Conservation (phyloP, 1,140 invertebrate genomes). For the Triops longicaudatus region DNA sequence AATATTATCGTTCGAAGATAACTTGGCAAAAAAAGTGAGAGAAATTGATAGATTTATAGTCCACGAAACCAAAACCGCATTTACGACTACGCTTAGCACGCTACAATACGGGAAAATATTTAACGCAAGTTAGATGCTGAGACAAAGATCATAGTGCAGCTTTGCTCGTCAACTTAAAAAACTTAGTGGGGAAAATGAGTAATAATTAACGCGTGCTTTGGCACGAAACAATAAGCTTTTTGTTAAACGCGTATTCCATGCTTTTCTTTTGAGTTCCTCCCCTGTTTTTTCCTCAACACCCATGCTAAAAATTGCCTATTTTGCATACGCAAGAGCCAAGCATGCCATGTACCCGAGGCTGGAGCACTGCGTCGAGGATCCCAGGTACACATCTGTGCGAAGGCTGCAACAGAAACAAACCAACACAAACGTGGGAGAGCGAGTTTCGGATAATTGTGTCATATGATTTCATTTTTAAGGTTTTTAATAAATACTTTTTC, state of each 20-base stretch:
- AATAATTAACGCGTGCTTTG: slow-evolving; percentile 11
- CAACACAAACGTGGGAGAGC: slow-evolving; percentile 14
- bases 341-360: slow-evolving; percentile 13
- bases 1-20: slow-evolving; percentile 3
- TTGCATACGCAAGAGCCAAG: slow-evolving; percentile 11
- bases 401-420: slow-evolving; percentile 33
- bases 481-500: background rate
- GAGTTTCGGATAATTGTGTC: background rate
- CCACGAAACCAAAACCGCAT: background rate
- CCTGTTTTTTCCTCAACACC: background rate
- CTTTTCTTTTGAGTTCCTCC: background rate
- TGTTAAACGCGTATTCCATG: background rate
- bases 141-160: background rate
- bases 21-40: background rate
- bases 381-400: slow-evolving; percentile 36
- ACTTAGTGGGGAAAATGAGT: background rate
- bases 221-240: background rate
- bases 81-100: too few relatives aligned
- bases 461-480: background rate
- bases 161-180: background rate
- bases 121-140: too few relatives aligned
- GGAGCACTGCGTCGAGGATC: slow-evolving; percentile 32
- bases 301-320: slow-evolving; percentile 5
- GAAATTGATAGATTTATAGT: background rate
- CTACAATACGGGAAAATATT: too few relatives aligned